These are phyloP conservation scores for Cryptosula pallasiana DNA, from an alignment of 2,888 invertebrate species.

Conservation along the genomic window DNA sequence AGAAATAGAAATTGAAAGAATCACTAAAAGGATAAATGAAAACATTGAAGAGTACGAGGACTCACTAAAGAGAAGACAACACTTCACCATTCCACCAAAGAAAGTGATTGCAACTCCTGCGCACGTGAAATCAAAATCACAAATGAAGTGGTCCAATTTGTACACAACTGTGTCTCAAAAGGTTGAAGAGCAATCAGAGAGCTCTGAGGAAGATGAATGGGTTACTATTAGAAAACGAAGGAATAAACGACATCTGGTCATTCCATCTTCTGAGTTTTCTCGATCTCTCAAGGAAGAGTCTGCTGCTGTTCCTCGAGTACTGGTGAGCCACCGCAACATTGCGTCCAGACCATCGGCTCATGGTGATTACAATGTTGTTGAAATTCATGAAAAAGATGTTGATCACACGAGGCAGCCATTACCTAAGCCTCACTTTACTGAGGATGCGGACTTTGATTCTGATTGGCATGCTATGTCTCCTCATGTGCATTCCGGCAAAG, in stretches of 20 bases:
- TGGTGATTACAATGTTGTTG: conserved; percentile 13
- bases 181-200: background rate
- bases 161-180: conserved; percentile 12
- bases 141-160: background rate
- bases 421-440: conserved; percentile 12
- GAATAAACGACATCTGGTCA: conserved; percentile 7
- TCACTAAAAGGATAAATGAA: conserved; percentile 6
- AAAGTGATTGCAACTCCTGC: conserved; percentile 3
- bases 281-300: background rate
- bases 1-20: conserved; percentile 12
- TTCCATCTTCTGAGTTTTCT: conserved; percentile 8
- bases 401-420: conserved; percentile 17
- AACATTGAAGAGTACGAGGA: conserved; percentile 19
- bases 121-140: background rate
- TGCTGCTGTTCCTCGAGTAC: conserved; percentile 1
- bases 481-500: background rate
- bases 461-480: conserved; percentile 20
- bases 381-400: conserved; percentile 16
- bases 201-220: background rate
- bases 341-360: conserved; percentile 11
- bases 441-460: conserved; percentile 21
- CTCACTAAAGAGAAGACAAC: conserved; percentile 14
- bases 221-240: conserved; percentile 17
- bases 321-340: background rate
- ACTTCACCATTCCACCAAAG: background rate